Evolutionary conservation across 2,797 vertebrate species (phyloP).

Genomic region (Oryzias dopingdopingensis): DNA sequence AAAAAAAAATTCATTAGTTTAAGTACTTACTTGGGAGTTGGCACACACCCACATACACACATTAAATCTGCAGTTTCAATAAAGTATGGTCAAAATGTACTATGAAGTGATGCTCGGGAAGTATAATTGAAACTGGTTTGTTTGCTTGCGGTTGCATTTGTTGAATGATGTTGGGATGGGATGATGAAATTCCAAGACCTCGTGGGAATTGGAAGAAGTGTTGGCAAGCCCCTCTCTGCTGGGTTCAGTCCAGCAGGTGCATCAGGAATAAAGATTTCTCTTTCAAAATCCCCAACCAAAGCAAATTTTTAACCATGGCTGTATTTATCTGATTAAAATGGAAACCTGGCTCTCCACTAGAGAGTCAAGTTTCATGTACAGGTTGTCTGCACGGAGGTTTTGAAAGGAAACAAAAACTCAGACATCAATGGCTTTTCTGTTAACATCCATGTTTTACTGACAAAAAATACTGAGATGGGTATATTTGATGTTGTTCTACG

Average conservation of each 20-base stretch:
- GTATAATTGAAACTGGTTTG: constrained; percentile 15
- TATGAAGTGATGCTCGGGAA: constrained; percentile 24
- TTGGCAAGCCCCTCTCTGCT: constrained; percentile 64
- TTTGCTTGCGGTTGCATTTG: constrained; percentile 22
- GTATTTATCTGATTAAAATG: constrained; percentile 1
- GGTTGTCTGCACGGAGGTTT: not conserved
- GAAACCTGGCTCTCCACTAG: not conserved
- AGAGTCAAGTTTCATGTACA: not conserved
- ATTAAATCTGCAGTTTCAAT: constrained; percentile 36
- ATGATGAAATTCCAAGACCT: constrained; percentile 23
- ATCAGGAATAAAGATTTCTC: constrained; percentile 41
- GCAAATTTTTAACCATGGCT: constrained; percentile 7
- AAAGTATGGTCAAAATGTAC: constrained; percentile 39
- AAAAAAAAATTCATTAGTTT: constrained; percentile 65
- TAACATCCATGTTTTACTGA: too few relatives aligned
- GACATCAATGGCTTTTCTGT: not conserved
- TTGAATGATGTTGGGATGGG: constrained; percentile 1
- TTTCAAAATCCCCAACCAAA: constrained; percentile 11
- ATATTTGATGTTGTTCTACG: too few relatives aligned
- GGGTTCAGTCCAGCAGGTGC: constrained; percentile 58
- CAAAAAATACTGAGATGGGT: too few relatives aligned
- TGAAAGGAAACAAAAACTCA: constrained; percentile 13
- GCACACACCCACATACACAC: constrained; percentile 22
- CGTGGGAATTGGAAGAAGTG: constrained; percentile 45
- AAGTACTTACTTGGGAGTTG: constrained; percentile 59